phyloP scores from a whole-genome alignment of 2,797 vertebrate genomes.

The Mormyrus proboscirostris region DNA sequence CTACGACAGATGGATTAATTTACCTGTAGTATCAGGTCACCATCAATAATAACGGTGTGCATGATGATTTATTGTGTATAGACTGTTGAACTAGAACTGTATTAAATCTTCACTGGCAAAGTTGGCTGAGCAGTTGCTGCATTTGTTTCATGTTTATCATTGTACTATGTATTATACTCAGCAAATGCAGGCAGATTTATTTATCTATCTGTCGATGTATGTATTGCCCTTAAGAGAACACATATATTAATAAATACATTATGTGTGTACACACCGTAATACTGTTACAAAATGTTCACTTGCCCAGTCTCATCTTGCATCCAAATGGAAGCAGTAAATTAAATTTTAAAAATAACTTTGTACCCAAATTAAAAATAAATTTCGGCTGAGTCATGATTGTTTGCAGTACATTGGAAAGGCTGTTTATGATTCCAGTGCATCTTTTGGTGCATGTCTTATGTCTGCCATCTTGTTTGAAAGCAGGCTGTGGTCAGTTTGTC shows the following conservation, averaged over 20 bases:
- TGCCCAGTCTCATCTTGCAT: not conserved
- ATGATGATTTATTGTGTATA: not conserved
- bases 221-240: not conserved
- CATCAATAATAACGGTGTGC: not conserved
- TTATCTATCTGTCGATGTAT: not conserved
- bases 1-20: not conserved
- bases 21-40: not conserved
- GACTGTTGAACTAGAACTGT: not conserved
- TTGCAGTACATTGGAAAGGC: not conserved
- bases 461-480: not conserved
- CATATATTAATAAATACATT: not conserved
- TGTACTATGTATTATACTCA: not conserved
- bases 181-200: not conserved
- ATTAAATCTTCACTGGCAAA: not conserved
- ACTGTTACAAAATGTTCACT: not conserved
- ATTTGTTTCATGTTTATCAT: not conserved
- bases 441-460: not conserved
- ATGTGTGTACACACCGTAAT: not conserved
- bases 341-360: not conserved
- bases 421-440: not conserved
- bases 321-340: not conserved
- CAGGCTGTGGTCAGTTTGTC: not conserved
- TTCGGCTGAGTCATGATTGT: not conserved
- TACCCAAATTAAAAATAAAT: not conserved
- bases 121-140: not conserved